Conservation (phyloP, 1,140 invertebrate genomes). For the Drosophila kanapiae region DNA sequence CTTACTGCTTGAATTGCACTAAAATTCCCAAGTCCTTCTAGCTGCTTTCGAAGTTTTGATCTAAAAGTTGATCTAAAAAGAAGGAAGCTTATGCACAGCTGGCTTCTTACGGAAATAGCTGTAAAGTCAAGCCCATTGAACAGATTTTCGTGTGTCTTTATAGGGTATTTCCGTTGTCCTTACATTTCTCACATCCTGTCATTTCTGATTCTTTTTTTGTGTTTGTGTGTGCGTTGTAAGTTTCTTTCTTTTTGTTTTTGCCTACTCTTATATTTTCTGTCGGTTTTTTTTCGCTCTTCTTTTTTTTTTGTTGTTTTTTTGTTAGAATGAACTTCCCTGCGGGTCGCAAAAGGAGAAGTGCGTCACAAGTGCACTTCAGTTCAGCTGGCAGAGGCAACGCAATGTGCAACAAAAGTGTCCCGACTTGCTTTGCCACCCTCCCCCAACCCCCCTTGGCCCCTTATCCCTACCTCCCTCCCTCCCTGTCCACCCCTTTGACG, state of each 20-base stretch:
- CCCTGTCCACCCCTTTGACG: neutral
- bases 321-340: constrained; percentile 46
- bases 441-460: too few relatives aligned
- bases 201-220: constrained; percentile 5
- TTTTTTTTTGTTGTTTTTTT: constrained; percentile 15
- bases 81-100: too few relatives aligned
- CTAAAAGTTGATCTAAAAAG: too few relatives aligned
- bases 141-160: too few relatives aligned
- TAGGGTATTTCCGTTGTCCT: neutral
- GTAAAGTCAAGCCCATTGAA: too few relatives aligned
- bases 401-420: constrained; percentile 61
- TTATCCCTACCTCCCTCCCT: neutral
- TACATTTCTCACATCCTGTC: too few relatives aligned
- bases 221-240: constrained; percentile 46
- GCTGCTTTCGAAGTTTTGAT: too few relatives aligned
- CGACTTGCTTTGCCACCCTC: neutral
- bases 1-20: too few relatives aligned
- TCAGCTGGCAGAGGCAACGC: constrained; percentile 69
- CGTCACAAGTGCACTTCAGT: constrained; percentile 77
- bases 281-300: constrained; percentile 37
- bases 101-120: too few relatives aligned
- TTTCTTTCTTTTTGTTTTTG: constrained; percentile 43
- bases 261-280: constrained; percentile 44
- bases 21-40: too few relatives aligned
- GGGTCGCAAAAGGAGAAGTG: constrained; percentile 59